Conservation (phyloP, 2,888 invertebrate species). For the Imbricaverruca yamaguchii region DNA sequence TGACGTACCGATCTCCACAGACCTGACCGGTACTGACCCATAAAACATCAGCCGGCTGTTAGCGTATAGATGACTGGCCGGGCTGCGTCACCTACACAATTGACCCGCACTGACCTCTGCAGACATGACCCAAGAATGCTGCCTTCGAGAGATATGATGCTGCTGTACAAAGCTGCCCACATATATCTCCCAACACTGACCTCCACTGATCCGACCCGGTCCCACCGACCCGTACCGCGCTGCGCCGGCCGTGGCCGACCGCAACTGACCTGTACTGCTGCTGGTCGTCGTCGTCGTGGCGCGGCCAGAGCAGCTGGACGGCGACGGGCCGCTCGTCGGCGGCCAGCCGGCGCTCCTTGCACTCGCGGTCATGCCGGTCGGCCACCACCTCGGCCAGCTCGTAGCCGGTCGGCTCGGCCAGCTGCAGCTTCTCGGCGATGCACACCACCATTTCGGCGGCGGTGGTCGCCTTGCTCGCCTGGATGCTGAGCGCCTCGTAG, state of each 20-base stretch:
- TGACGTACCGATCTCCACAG: too few species aligned
- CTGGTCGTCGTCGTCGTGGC: constrained; percentile 33
- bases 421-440: constrained; percentile 64
- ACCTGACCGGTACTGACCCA: too few species aligned
- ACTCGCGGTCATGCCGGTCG: constrained; percentile 76
- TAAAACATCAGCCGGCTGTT: too few species aligned
- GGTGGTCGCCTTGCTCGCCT: constrained; percentile 84
- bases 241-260: neutral
- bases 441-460: constrained; percentile 85
- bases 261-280: constrained; percentile 31
- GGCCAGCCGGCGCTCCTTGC: constrained; percentile 82
- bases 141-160: too few species aligned
- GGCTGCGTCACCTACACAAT: too few species aligned
- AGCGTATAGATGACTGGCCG: too few species aligned
- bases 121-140: too few species aligned
- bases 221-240: too few species aligned
- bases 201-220: too few species aligned
- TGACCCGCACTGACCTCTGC: too few species aligned
- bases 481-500: constrained; percentile 81
- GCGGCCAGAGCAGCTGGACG: constrained; percentile 47
- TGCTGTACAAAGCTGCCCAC: too few species aligned
- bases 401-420: constrained; percentile 58
- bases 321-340: constrained; percentile 51
- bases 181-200: too few species aligned
- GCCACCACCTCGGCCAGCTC: constrained; percentile 83